These are phyloP conservation scores for Sphecodes monilicornis DNA, from an alignment of 2,888 invertebrate species.

Conservation along the genomic window DNA sequence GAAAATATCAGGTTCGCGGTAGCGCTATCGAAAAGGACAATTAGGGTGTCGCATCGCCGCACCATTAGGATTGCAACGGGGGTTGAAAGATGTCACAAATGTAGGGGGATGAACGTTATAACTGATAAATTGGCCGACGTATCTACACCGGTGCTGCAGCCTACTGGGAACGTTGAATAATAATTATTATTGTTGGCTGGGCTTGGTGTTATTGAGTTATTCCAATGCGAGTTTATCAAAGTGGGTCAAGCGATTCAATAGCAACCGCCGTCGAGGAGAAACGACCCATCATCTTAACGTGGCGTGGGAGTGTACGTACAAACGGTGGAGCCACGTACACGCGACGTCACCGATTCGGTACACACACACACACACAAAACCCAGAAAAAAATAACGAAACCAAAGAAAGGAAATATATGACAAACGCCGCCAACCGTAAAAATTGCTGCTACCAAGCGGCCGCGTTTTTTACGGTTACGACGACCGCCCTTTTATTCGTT, in stretches of 20 bases:
- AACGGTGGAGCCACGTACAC: conserved; percentile 45
- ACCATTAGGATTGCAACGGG: conserved; percentile 28
- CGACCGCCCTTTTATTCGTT: background rate
- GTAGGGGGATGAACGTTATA: conserved; percentile 40
- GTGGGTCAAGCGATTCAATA: conserved; percentile 84
- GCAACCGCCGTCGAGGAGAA: conserved; percentile 77
- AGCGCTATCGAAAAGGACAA: background rate
- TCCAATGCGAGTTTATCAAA: conserved; percentile 84
- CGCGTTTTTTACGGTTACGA: background rate
- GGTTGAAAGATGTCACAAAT: conserved; percentile 19
- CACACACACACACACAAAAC: background rate
- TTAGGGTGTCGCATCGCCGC: background rate
- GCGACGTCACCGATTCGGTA: conserved; percentile 36
- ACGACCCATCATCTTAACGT: conserved; percentile 74
- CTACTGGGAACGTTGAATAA: conserved; percentile 76
- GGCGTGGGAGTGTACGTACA: conserved; percentile 72
- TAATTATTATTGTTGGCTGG: conserved; percentile 80
- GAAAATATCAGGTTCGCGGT: no score
- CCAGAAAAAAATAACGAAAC: background rate
- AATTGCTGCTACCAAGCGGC: conserved; percentile 17
- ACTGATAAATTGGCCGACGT: conserved; percentile 61
- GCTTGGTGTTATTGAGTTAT: conserved; percentile 81
- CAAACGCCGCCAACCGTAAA: conserved; percentile 21
- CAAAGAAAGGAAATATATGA: conserved; percentile 24
- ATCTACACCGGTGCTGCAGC: conserved; percentile 48